Conservation (phyloP, 2,888 invertebrate genomes). For the Schrankia costaestrigalis region DNA sequence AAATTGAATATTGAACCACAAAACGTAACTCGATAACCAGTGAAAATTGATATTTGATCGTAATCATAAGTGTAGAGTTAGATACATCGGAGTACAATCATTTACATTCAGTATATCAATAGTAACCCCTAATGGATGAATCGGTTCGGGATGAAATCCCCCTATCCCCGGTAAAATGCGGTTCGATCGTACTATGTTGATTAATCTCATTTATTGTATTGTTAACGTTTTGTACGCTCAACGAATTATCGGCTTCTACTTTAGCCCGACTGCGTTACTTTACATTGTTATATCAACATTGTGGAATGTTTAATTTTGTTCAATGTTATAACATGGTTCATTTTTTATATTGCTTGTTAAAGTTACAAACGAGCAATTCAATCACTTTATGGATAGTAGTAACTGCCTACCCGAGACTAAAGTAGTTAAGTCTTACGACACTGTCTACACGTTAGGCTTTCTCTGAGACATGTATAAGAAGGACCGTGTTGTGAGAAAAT, state of each 20-base stretch:
- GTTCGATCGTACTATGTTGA: slow-evolving; percentile 13
- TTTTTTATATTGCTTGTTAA: no score
- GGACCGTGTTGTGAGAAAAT: no score
- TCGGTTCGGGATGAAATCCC: slow-evolving; percentile 10
- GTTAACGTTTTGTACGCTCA: slow-evolving; percentile 4
- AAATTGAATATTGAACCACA: slow-evolving; percentile 12
- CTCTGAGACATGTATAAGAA: slow-evolving; percentile 9
- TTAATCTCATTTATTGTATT: slow-evolving; percentile 15
- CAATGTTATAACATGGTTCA: slow-evolving; percentile 3
- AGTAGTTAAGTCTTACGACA: no score
- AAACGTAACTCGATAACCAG: slow-evolving; percentile 11
- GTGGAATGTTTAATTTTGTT: slow-evolving; percentile 8
- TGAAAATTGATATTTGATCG: slow-evolving; percentile 9
- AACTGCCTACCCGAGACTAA: no score
- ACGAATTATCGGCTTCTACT: slow-evolving; percentile 1
- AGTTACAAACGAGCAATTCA: no score
- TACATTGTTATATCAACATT: no score
- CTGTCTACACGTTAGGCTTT: slow-evolving; percentile 10
- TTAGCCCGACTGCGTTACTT: no score
- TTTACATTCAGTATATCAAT: slow-evolving; percentile 17
- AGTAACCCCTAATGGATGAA: slow-evolving; percentile 17
- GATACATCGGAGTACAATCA: slow-evolving; percentile 8
- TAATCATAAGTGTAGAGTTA: slow-evolving; percentile 11
- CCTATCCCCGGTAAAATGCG: slow-evolving; percentile 10
- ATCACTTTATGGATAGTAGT: no score